Conservation (phyloP, 2,888 invertebrate species). For the Zhengitettix transpicula region DNA sequence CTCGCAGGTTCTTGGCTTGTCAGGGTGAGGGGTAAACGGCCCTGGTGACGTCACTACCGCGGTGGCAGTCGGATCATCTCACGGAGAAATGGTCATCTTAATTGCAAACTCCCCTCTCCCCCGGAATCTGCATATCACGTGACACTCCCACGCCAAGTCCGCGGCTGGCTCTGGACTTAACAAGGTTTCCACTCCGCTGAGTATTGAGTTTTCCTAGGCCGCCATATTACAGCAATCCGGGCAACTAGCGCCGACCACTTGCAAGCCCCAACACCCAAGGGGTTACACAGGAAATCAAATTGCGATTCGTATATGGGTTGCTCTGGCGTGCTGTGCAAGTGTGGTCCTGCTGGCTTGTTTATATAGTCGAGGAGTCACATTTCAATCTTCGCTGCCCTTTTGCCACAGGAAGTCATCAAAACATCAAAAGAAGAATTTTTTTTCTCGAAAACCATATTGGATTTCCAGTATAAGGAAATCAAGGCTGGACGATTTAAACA, state of each 20-base stretch:
- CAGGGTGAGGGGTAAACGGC: no score
- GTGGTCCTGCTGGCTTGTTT: no score
- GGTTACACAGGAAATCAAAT: slow-evolving; percentile 26
- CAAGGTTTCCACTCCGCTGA: slow-evolving; percentile 32
- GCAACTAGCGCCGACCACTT: slow-evolving; percentile 4
- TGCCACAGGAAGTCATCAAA: no score
- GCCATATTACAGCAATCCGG: slow-evolving; percentile 4
- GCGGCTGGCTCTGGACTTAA: slow-evolving; percentile 19
- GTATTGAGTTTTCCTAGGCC: slow-evolving; percentile 26
- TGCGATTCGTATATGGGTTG: slow-evolving; percentile 18
- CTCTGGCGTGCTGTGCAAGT: no score
- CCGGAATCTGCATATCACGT: slow-evolving; percentile 9
- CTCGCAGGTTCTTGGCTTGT: no score
- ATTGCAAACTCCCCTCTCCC: slow-evolving; percentile 9
- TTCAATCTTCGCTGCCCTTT: no score
- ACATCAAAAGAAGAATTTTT: no score
- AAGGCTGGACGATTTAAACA: no score
- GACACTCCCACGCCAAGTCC: background rate
- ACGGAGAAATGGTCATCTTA: slow-evolving; percentile 14
- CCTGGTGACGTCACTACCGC: no score
- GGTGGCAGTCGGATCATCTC: slow-evolving; percentile 7
- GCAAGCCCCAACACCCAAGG: slow-evolving; percentile 3
- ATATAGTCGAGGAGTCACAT: no score
- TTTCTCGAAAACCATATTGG: no score
- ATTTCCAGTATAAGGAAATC: no score